phyloP scores from a whole-genome alignment of 2,797 vertebrate species.

The Loris lydekkerianus region DNA sequence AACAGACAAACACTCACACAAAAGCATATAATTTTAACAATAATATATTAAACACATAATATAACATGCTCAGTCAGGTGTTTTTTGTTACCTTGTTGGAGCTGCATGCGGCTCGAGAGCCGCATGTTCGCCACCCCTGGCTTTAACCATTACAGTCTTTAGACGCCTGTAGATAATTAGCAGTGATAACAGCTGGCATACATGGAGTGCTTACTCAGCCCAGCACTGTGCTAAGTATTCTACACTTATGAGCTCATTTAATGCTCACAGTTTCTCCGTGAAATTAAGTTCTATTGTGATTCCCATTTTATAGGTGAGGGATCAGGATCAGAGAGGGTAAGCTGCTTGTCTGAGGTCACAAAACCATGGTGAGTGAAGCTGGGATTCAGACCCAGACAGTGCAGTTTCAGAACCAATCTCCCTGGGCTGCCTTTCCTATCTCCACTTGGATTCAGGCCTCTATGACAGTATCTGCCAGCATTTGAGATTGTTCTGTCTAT shows the following conservation, averaged over 20 bases:
- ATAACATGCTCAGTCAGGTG: too few relatives aligned
- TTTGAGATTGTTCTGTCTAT: not conserved
- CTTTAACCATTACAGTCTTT: not conserved
- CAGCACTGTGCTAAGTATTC: not conserved
- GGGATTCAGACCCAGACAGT: not conserved
- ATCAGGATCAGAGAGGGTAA: not conserved
- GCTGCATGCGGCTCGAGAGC: too few relatives aligned
- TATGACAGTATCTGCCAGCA: not conserved
- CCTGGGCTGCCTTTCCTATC: too few relatives aligned
- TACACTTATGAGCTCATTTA: not conserved
- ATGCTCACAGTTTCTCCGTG: not conserved
- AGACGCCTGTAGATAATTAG: not conserved
- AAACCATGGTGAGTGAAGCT: not conserved
- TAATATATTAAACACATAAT: too few relatives aligned
- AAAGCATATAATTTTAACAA: too few relatives aligned
- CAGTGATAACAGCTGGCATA: not conserved
- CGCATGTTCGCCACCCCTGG: too few relatives aligned
- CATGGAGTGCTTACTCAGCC: accelerated
- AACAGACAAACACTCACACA: too few relatives aligned
- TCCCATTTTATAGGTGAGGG: not conserved
- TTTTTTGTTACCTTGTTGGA: too few relatives aligned
- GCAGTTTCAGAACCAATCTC: too few relatives aligned
- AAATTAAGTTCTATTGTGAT: not conserved
- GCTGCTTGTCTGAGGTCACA: not conserved
- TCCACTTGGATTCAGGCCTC: too few relatives aligned